These are phyloP conservation scores for Phasianus colchicus DNA, from an alignment of 2,113 vertebrate species.

Conservation along the genomic window DNA sequence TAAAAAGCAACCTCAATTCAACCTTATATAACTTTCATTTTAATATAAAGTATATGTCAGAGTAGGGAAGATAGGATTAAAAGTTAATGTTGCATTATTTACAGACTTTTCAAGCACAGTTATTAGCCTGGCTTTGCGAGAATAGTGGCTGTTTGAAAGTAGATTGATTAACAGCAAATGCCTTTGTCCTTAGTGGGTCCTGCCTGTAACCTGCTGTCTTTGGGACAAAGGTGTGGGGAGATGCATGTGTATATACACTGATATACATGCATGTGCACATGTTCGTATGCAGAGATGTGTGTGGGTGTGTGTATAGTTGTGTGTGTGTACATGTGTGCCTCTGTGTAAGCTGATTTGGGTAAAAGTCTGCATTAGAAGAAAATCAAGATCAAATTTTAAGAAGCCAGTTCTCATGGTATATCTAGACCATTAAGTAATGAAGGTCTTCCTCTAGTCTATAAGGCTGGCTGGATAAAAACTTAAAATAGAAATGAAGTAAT, in stretches of 20 bases:
- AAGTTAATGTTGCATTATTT: slow-evolving; percentile 45
- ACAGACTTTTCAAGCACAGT: background rate
- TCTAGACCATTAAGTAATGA: background rate
- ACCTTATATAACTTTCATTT: slow-evolving; percentile 57
- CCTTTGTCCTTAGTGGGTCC: background rate
- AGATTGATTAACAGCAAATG: background rate
- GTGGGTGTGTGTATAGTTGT: background rate
- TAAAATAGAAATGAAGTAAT: background rate
- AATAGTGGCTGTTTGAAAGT: background rate
- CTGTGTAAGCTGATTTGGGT: background rate
- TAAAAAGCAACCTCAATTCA: slow-evolving; percentile 43
- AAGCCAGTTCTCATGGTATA: background rate
- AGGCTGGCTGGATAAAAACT: background rate
- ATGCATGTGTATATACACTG: background rate
- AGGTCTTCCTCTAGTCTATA: background rate
- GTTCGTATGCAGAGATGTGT: too few relatives aligned
- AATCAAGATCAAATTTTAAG: background rate
- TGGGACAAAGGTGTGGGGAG: background rate
- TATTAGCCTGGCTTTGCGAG: background rate
- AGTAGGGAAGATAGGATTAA: background rate
- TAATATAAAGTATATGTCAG: background rate
- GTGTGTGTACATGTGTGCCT: rapidly evolving
- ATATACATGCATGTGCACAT: too few relatives aligned
- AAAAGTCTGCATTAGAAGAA: background rate
- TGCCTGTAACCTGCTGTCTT: background rate